These are phyloP conservation scores for Crenuchus spilurus DNA, from an alignment of 2,797 vertebrate species.

Conservation along the genomic window DNA sequence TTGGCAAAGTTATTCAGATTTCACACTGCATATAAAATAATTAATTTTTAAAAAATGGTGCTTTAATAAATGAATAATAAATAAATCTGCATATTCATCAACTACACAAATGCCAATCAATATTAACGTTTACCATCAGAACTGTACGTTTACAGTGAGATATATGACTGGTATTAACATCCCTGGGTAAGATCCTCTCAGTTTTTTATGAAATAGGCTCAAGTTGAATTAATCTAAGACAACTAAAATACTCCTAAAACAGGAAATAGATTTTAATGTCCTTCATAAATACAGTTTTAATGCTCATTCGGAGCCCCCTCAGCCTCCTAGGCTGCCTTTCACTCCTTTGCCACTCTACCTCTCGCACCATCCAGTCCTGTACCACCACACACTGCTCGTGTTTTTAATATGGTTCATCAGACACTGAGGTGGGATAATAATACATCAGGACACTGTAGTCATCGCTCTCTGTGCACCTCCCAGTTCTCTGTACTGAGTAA, in stretches of 20 bases:
- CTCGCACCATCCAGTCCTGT: conserved; percentile 4
- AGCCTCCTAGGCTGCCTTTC: background rate
- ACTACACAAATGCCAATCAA: too few relatives aligned
- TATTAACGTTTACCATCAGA: too few relatives aligned
- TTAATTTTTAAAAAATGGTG: too few relatives aligned
- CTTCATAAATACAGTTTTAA: conserved; percentile 4
- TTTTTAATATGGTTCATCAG: conserved; percentile 14
- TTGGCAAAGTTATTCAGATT: too few relatives aligned
- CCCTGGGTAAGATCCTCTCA: too few relatives aligned
- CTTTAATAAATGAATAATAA: too few relatives aligned
- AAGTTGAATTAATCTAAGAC: background rate
- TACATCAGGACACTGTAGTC: conserved; percentile 37
- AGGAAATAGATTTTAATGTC: conserved; percentile 5
- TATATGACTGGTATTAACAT: too few relatives aligned
- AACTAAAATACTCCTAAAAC: background rate
- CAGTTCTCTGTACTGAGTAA: conserved; percentile 7
- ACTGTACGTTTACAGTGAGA: too few relatives aligned
- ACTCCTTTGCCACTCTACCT: background rate
- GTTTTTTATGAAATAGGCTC: background rate
- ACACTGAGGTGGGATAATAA: conserved; percentile 36
- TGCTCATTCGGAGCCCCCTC: background rate
- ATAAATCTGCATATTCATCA: too few relatives aligned
- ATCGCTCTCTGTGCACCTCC: conserved; percentile 13
- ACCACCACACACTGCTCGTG: conserved; percentile 6
- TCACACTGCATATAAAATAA: too few relatives aligned